A percentile compares a stretch with the other conserved stretches of the same genome.
These are phyloP conservation scores for Candidula unifasciata DNA, from an alignment of 2,888 invertebrate species.

Conservation along the genomic window DNA sequence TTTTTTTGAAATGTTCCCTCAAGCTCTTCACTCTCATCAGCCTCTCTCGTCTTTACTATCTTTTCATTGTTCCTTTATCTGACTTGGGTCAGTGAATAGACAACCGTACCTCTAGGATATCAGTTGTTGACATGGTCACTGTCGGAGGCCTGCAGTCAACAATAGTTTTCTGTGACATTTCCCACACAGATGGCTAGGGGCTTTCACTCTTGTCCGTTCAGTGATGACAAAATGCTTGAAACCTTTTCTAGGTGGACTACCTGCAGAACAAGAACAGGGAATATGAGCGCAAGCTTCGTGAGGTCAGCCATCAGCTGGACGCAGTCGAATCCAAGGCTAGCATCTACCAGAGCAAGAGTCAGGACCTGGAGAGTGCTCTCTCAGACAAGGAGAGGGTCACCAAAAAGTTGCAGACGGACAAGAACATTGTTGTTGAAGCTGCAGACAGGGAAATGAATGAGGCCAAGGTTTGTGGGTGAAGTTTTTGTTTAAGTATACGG, in stretches of 20 bases:
- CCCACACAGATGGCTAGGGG: too few species aligned
- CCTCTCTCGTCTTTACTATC: too few species aligned
- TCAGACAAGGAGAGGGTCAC: slow-evolving; percentile 73
- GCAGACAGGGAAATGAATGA: slow-evolving; percentile 75
- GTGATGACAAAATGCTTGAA: background rate
- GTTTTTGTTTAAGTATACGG: too few species aligned
- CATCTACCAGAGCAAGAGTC: slow-evolving; percentile 62
- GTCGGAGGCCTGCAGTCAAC: too few species aligned
- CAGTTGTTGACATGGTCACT: too few species aligned
- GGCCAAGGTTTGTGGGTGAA: slow-evolving; percentile 64
- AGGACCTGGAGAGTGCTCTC: slow-evolving; percentile 70
- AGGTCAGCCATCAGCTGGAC: slow-evolving; percentile 58
- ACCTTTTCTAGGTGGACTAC: slow-evolving; percentile 73
- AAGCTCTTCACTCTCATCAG: too few species aligned
- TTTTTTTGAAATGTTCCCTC: too few species aligned
- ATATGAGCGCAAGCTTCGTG: slow-evolving; percentile 72
- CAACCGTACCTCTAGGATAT: too few species aligned
- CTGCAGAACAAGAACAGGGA: slow-evolving; percentile 77
- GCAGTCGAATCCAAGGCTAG: slow-evolving; percentile 60
- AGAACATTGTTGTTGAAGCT: slow-evolving; percentile 70
- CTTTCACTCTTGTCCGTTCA: too few species aligned
- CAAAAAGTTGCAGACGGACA: slow-evolving; percentile 73
- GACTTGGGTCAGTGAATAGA: too few species aligned
- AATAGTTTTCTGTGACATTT: too few species aligned
- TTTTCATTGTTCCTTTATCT: too few species aligned